Percentiles rank a stretch among this genome's conserved stretches.
Conservation (phyloP, 2,888 invertebrate species). For the Hedychridium roseum region DNA sequence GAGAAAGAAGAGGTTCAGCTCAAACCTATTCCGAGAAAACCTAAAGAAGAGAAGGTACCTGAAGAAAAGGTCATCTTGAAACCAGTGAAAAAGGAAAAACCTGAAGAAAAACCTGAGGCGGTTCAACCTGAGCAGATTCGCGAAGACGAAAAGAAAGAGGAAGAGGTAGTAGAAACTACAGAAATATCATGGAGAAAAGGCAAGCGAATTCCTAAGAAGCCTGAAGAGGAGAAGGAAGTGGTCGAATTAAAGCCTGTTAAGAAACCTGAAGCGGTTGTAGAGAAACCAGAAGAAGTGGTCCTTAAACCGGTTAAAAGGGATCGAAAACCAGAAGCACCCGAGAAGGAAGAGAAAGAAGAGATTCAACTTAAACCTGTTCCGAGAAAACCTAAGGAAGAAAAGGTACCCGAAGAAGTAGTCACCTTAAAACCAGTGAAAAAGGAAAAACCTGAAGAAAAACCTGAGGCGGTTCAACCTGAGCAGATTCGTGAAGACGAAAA, state of each 20-base stretch:
- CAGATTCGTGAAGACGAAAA: slow-evolving; percentile 34
- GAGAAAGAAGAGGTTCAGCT: too few species aligned
- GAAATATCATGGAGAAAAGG: slow-evolving; percentile 20
- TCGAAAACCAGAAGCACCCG: slow-evolving; percentile 29
- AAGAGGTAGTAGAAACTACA: too few species aligned
- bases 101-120: slow-evolving; percentile 17
- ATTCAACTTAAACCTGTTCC: slow-evolving; percentile 56
- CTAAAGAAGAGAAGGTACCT: too few species aligned
- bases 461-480: too few species aligned
- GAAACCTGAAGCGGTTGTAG: slow-evolving; percentile 21
- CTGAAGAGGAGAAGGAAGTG: slow-evolving; percentile 36
- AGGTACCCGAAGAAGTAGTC: slow-evolving; percentile 44
- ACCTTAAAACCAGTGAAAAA: slow-evolving; percentile 48
- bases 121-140: slow-evolving; percentile 5
- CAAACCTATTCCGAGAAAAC: too few species aligned
- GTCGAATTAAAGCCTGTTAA: slow-evolving; percentile 37
- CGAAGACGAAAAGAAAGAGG: slow-evolving; percentile 22
- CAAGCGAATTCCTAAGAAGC: slow-evolving; percentile 15
- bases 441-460: slow-evolving; percentile 43
- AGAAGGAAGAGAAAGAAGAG: slow-evolving; percentile 42
- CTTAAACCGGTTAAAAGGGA: slow-evolving; percentile 18
- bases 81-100: slow-evolving; percentile 11
- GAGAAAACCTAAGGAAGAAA: slow-evolving; percentile 40
- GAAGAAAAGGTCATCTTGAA: too few species aligned
- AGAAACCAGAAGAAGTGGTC: slow-evolving; percentile 28